phyloP scores from a whole-genome alignment of 2,113 vertebrate species.

The Numenius arquata region DNA sequence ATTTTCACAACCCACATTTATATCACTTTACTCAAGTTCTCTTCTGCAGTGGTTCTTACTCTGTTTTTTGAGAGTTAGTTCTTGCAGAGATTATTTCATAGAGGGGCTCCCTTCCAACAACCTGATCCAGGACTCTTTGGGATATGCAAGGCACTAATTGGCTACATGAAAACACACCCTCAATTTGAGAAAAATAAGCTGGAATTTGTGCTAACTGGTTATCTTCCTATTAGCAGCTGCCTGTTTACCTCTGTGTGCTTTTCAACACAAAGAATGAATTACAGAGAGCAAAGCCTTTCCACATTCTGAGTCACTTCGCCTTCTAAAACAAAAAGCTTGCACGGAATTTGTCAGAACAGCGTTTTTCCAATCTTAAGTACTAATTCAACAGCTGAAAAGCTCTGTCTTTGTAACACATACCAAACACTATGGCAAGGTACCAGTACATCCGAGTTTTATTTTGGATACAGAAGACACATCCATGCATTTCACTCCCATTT shows the following conservation, averaged over 20 bases:
- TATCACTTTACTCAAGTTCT: background rate
- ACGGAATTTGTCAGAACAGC: constrained; percentile 17
- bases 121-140: background rate
- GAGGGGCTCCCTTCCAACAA: background rate
- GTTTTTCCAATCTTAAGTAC: background rate
- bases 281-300: background rate
- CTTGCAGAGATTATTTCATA: background rate
- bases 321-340: background rate
- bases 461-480: constrained; percentile 37
- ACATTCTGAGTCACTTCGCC: background rate
- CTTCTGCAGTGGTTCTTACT: background rate
- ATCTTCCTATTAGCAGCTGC: background rate
- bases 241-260: background rate
- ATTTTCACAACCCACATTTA: background rate
- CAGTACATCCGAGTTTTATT: constrained; percentile 40
- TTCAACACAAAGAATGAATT: background rate
- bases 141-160: background rate
- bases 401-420: constrained; percentile 7
- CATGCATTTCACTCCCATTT: background rate
- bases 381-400: constrained; percentile 29
- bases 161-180: background rate
- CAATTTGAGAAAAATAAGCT: background rate
- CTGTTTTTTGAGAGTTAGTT: background rate
- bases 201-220: background rate
- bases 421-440: constrained; percentile 19